Base-by-base conservation (phyloP, 2,113 vertebrate genomes). In the Chauna torquata region DNA sequence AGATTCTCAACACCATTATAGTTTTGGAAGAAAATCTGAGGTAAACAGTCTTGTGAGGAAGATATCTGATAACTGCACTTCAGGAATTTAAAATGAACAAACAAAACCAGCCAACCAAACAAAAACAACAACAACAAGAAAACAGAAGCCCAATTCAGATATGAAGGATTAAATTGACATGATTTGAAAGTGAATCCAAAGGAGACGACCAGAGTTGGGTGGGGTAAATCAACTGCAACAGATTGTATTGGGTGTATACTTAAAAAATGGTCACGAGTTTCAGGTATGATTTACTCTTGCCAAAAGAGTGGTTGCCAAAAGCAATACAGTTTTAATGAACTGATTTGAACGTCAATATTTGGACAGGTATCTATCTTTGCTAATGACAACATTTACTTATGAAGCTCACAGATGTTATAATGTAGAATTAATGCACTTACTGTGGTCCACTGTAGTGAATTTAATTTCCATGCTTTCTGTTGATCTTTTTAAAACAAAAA, bases 291-390 rank as follows among this genome's bases (percentile, higher is more conserved):
- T 86, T 86, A 6, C 23, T 55, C 16, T 72, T 47, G 44, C 16
- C 3, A 2, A n/a, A 1, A 52, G 19, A n/a, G n/a, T n/a, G 52
- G 11, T 72, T 47, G 44, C 16, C 3, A 2, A n/a, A 1, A 52
- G 19, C 77, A 91, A 38, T 47, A 20, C 28, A 25, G 15, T 72
- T 88, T 64, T 76, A 30, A 16, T 49, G 32, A 84, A 36, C 8
- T 10, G 34, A 58, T 78, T 78, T 38, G 9, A 71, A 34, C 13
- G 27, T 58, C 11, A 71, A 3, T 77, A 32, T 89, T 86, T 78
- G 28, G 16, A 36, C 19, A 57, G 45, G 52, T 74, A 44, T 68
- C 65, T 57, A 3, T 18, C 13, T 88, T 79, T 61, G 27, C 18
- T 24, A 65, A 76, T 88, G 36, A 32, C 25, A 80, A 12, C 6